Base-by-base conservation (phyloP, 2,888 invertebrate species). In the Buathra laborator region DNA sequence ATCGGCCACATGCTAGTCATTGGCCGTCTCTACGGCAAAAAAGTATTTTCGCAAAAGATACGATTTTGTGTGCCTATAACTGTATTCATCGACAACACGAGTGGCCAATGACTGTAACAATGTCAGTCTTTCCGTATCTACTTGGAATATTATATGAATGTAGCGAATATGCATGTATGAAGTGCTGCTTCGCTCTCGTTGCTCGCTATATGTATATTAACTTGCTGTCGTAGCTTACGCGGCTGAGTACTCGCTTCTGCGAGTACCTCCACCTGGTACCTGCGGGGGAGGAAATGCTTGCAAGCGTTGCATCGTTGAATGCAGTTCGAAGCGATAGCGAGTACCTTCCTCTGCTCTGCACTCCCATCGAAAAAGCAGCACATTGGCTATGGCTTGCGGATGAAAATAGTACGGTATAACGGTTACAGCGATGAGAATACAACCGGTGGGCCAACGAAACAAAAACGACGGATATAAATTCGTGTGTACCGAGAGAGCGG, bases 91-190 rank as follows among this genome's bases (percentile, higher is more conserved):
- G 48, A n/a, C 12, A 48, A 48, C 51, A n/a, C 44, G 5, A 24
- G n/a, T 32, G 37, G 51, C 71, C 70, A 64, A 64, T 43, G 12
- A 79, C 37, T 37, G 37, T 37, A 37, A 9, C 37, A 4, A 9
- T 9, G 2, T 37, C 37, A 7, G 37, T 37, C 5, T 37, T 37
- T 9, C 5, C 44, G 12, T 43, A n/a, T 37, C 37, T 12, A 62
- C 16, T 2, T 32, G 53, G 44, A 3, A 43, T 79, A 79, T 79
- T 66, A 72, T 66, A 72, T 80, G 72, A 44, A 72, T 66, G 72
- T 67, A 67, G 44, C 19, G 46, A 46, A 66, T 80, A 66, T 80
- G 56, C 53, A 56, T 79, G 71, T 79, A 72, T 79, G 72, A 72
- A 80, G 80, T 72, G 72, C 67, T 37, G 44, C 46, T 46, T 43